Evolutionary conservation across 2,113 vertebrate species (phyloP).

Genomic region (Chitala chitala): DNA sequence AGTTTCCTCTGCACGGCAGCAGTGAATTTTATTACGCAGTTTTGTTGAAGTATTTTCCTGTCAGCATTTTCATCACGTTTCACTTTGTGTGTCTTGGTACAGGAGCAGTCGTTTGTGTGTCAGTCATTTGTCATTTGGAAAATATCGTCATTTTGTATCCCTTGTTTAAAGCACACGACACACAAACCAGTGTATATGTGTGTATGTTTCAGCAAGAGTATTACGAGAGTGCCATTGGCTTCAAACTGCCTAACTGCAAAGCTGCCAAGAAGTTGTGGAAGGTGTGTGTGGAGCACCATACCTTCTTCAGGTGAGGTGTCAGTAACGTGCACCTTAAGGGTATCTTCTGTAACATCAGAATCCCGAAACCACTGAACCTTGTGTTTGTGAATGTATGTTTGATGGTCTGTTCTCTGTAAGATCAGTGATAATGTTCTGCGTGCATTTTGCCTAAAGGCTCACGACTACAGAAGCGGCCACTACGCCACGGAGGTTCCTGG

Average conservation of each 20-base stretch:
- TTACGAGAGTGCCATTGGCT: conserved; percentile 94
- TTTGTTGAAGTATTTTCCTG: background rate
- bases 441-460: conserved; percentile 59
- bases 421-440: background rate
- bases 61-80: background rate
- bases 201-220: conserved; percentile 75
- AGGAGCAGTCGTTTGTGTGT: background rate
- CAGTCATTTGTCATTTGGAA: background rate
- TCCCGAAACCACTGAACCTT: no score
- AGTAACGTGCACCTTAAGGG: background rate
- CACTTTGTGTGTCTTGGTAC: no score
- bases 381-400: background rate
- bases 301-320: conserved; percentile 85
- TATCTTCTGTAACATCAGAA: background rate
- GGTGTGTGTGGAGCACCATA: conserved; percentile 96
- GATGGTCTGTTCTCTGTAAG: background rate
- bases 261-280: conserved; percentile 98
- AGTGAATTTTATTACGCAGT: background rate
- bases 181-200: background rate
- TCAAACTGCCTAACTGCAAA: conserved; percentile 93
- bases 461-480: conserved; percentile 86
- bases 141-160: background rate
- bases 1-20: fast-evolving
- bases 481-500: conserved; percentile 86
- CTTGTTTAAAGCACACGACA: background rate